Evolutionary conservation across 2,113 vertebrate genomes (phyloP).

Genomic region (Corythaixoides concolor): DNA sequence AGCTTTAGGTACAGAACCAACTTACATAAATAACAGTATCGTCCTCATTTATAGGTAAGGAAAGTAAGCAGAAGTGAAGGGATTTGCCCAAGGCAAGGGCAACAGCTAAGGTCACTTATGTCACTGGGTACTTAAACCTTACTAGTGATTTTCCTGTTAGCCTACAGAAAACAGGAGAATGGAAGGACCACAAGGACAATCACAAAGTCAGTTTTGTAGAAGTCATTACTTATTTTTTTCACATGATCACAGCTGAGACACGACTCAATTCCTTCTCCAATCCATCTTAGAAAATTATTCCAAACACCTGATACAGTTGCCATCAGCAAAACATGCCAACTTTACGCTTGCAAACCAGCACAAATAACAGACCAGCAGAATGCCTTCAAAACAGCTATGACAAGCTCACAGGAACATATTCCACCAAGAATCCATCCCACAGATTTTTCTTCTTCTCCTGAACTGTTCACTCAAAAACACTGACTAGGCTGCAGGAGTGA

Average conservation of each 20-base stretch:
- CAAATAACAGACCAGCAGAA: background rate
- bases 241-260: background rate
- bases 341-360: background rate
- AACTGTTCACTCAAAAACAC: background rate
- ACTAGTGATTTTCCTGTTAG: background rate
- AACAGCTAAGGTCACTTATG: background rate
- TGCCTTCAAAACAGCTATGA: background rate
- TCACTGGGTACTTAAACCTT: background rate
- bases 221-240: background rate
- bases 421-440: background rate
- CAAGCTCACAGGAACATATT: background rate
- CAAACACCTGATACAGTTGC: background rate
- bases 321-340: background rate
- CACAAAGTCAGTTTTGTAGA: background rate
- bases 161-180: background rate
- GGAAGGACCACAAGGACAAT: background rate
- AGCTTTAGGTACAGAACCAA: background rate
- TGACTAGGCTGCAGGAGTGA: background rate
- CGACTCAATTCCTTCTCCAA: background rate
- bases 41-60: background rate
- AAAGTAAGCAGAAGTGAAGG: background rate
- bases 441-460: background rate
- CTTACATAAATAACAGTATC: background rate
- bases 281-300: background rate
- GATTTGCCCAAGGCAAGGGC: background rate